Evolutionary conservation across 2,113 vertebrate genomes (phyloP).

Genomic region (Ceuthmochares aereus): DNA sequence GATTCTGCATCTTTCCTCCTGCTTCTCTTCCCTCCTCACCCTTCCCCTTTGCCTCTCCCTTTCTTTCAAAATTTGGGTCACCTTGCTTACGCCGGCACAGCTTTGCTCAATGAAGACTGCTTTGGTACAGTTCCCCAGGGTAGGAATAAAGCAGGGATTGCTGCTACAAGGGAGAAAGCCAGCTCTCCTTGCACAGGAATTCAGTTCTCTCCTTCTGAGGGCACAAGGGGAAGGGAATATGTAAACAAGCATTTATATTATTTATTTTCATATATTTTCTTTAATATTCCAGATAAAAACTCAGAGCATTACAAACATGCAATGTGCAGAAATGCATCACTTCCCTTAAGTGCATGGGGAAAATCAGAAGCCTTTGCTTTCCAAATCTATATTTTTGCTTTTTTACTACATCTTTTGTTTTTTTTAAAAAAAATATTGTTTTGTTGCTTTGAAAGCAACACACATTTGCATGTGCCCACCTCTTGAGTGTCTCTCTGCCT

Average conservation of each 20-base stretch:
- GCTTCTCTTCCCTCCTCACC: neutral
- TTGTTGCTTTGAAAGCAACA: neutral
- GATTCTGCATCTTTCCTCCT: neutral
- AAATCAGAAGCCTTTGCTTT: neutral
- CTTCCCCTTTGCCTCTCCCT: neutral
- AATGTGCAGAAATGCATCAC: neutral
- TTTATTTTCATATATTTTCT: neutral
- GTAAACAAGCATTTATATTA: neutral
- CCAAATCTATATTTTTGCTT: neutral
- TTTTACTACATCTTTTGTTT: neutral
- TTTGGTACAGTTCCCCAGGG: neutral
- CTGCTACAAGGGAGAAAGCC: neutral
- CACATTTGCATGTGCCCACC: neutral
- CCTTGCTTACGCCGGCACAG: neutral
- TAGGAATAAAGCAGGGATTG: neutral
- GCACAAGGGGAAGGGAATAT: neutral
- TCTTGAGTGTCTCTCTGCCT: neutral
- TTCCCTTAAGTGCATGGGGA: neutral
- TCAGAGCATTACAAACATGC: neutral
- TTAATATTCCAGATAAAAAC: neutral
- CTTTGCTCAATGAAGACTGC: neutral
- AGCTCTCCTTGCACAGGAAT: neutral
- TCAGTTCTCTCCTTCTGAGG: neutral
- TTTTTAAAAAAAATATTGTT: neutral
- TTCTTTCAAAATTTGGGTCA: conserved; percentile 31